Evolutionary conservation across 1,140 invertebrate species (phyloP).

Genomic region (Campoletis sonorensis): DNA sequence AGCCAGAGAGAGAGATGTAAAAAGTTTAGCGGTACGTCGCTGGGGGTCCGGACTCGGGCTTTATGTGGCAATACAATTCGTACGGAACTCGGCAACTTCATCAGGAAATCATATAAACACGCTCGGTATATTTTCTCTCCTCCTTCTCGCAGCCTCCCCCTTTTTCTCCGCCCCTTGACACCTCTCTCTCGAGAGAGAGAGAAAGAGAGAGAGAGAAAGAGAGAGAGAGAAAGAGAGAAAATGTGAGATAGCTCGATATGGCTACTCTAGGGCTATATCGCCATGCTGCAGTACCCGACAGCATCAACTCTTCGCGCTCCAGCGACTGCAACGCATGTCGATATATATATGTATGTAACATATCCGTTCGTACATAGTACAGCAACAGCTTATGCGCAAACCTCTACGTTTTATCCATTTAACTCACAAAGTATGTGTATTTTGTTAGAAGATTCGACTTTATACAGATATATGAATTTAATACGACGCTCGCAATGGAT

Average conservation of each 20-base stretch:
- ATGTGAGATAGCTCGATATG: neutral
- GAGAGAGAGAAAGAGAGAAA: neutral
- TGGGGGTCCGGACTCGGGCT: neutral
- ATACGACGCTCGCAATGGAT: constrained; percentile 4
- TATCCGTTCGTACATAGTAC: neutral
- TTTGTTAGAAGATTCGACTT: neutral
- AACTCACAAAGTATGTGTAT: constrained; percentile 20
- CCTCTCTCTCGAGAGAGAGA: neutral
- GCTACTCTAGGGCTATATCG: constrained; percentile 1
- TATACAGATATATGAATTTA: constrained; percentile 21
- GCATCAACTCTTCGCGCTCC: neutral
- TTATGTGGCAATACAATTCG: constrained; percentile 39
- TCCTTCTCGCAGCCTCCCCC: no score
- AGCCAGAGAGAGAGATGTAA: constrained; percentile 1
- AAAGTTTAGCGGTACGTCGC: constrained; percentile 6
- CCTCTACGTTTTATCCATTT: neutral
- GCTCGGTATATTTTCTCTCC: constrained; percentile 25
- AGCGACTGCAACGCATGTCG: neutral
- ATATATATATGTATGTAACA: neutral
- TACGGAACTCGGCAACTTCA: constrained; percentile 36
- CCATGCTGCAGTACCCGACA: constrained; percentile 11
- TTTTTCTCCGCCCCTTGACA: neutral
- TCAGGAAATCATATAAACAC: constrained; percentile 53
- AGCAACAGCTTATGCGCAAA: neutral
- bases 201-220: constrained; percentile 1